A percentile compares a stretch with the other conserved stretches of the same genome.
These are phyloP conservation scores for Pristiophorus japonicus DNA, from an alignment of 2,113 vertebrate species.

Conservation along the genomic window DNA sequence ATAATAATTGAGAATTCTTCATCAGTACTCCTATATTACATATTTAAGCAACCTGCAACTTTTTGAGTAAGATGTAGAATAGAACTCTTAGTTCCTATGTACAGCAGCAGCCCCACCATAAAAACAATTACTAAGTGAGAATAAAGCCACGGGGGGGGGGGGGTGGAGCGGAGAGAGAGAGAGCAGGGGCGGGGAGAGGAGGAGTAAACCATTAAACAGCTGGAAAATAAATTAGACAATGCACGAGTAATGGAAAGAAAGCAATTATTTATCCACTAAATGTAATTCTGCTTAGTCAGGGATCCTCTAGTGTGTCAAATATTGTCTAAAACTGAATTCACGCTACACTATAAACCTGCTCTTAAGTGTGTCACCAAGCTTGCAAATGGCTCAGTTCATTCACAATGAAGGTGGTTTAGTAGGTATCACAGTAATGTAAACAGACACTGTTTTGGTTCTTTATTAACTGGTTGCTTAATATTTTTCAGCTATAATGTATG, in stretches of 20 bases:
- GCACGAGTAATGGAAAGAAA: neutral
- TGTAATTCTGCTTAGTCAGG: neutral
- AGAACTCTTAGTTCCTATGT: neutral
- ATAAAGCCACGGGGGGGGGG: neutral
- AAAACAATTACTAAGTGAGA: neutral
- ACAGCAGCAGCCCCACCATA: neutral
- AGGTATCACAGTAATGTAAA: neutral
- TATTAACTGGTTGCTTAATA: neutral
- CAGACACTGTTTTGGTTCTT: neutral
- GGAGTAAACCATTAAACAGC: neutral
- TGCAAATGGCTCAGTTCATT: neutral
- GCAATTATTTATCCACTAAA: neutral
- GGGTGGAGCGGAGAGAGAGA: neutral
- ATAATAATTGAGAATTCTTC: neutral
- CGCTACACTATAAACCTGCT: neutral
- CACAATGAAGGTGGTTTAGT: neutral
- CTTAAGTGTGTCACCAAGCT: neutral
- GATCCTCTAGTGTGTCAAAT: neutral
- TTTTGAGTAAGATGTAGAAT: neutral
- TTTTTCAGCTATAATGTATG: neutral
- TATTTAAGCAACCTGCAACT: neutral
- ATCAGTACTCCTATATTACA: neutral
- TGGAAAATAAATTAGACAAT: neutral
- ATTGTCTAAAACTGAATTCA: neutral
- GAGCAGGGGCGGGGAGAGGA: too few relatives aligned